These are phyloP conservation scores for Leptinotarsa juncta DNA, from an alignment of 2,888 invertebrate species.

Conservation along the genomic window DNA sequence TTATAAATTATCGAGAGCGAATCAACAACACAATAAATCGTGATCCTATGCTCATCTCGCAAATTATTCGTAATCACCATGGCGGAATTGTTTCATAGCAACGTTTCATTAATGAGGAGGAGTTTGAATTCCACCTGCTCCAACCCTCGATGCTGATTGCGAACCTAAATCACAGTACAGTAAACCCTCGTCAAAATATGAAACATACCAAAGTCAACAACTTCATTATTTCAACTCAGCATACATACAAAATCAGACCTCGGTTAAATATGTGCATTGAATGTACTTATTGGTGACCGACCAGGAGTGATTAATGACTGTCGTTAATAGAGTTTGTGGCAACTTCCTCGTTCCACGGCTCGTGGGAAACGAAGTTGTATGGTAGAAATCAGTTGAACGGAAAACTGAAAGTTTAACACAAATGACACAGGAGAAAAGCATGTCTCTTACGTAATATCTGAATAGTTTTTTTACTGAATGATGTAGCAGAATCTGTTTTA, in stretches of 20 bases:
- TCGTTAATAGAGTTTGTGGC: background rate
- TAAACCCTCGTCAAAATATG: constrained; percentile 16
- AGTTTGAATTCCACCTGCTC: constrained; percentile 6
- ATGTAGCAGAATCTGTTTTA: too few species aligned
- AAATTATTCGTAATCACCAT: background rate
- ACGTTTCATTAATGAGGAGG: background rate
- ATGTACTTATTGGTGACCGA: constrained; percentile 14
- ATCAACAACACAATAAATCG: background rate
- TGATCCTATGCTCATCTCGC: background rate
- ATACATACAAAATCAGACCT: background rate
- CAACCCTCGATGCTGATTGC: constrained; percentile 12
- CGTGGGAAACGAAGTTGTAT: background rate
- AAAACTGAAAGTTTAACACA: background rate
- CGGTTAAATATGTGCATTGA: background rate
- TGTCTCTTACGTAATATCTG: too few species aligned
- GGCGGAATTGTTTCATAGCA: background rate
- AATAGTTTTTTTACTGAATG: too few species aligned
- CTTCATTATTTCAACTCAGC: constrained; percentile 11
- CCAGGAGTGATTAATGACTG: constrained; percentile 10
- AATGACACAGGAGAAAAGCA: too few species aligned
- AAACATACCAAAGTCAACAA: constrained; percentile 8
- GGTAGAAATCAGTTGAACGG: background rate
- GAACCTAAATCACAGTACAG: constrained; percentile 4
- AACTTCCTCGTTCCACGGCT: background rate
- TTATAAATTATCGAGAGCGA: background rate